Base-by-base conservation (phyloP, 53 echinoderm and acorn worm genomes). In the Holothuria leucospilota region DNA sequence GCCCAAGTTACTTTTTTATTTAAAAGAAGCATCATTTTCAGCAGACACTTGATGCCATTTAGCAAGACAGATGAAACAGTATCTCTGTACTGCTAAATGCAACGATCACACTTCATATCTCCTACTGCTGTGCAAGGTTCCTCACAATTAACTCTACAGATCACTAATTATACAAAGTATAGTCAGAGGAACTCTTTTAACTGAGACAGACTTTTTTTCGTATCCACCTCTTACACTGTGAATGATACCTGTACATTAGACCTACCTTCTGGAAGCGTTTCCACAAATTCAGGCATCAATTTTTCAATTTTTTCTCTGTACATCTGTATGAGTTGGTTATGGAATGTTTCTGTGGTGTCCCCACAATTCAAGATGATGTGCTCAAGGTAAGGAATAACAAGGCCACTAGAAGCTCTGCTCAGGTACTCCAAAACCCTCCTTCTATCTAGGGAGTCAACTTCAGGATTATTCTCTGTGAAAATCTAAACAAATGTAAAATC, bases 331-430 rank as follows among this genome's bases (percentile, higher is more conserved):
- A 96, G 91, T 56, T 86, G 87, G 72, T 96, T 96, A 86, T 96
- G 97, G 84, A 96, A 96, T 29, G 93, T 88, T 26, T 94, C 90
- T 21, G 94, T 96, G 34, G 69, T 69, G 74, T 96, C 94, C 25
- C 29, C 82, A 62, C 94, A 94, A 74, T 83, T 90, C 20, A 95
- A 84, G 62, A 96, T 94, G 89, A 96, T 86, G 81, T 96, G 94
- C 84, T 96, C 97, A 52, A 96, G 86, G 87, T 96, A 96, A 5
- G 97, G 97, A 49, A 95, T 89, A 61, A 95, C 88, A 41, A 96
- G 88, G 7, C 88, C 73, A 56, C 80, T 63, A 58, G 89, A 88
- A 16, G 89, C 89, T 41, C 38, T 42, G 67, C 87, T 91, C 39
- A 96, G 85, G 79, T 93, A 95, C 67, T 93, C 95, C 69, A 96